phyloP scores from a whole-genome alignment of 2,888 invertebrate genomes.

The Blastobasis adustella region DNA sequence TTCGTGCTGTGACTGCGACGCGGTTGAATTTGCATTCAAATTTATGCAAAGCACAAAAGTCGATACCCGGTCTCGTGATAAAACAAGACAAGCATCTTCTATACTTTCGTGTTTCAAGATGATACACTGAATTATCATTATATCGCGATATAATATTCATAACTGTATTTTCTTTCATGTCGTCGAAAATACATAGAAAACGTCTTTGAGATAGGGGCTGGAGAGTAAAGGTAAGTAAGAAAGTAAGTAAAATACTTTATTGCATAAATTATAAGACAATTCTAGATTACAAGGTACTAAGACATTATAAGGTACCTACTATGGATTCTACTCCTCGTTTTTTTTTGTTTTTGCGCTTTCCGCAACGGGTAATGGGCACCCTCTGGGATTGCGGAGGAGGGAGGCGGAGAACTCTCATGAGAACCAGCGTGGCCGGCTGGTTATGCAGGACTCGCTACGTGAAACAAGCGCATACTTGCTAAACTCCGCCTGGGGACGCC shows the following conservation, averaged over 20 bases:
- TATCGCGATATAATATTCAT: neutral
- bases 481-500: too few species aligned
- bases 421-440: too few species aligned
- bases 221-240: neutral
- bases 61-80: conserved; percentile 55
- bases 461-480: too few species aligned
- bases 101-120: neutral
- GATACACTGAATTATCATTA: neutral
- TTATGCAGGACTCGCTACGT: too few species aligned
- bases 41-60: conserved; percentile 67
- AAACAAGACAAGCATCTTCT: conserved; percentile 22
- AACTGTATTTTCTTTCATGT: neutral
- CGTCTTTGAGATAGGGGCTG: neutral
- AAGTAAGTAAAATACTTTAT: conserved; percentile 8
- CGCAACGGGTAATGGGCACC: too few species aligned
- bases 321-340: too few species aligned
- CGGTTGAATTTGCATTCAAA: conserved; percentile 53
- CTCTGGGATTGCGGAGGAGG: too few species aligned
- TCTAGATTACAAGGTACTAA: too few species aligned
- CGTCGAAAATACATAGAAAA: neutral
- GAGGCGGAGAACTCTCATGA: too few species aligned
- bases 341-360: too few species aligned
- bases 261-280: neutral
- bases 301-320: too few species aligned
- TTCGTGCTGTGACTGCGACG: neutral